phyloP scores from a whole-genome alignment of 2,888 invertebrate genomes.

The Ellobium chinense region DNA sequence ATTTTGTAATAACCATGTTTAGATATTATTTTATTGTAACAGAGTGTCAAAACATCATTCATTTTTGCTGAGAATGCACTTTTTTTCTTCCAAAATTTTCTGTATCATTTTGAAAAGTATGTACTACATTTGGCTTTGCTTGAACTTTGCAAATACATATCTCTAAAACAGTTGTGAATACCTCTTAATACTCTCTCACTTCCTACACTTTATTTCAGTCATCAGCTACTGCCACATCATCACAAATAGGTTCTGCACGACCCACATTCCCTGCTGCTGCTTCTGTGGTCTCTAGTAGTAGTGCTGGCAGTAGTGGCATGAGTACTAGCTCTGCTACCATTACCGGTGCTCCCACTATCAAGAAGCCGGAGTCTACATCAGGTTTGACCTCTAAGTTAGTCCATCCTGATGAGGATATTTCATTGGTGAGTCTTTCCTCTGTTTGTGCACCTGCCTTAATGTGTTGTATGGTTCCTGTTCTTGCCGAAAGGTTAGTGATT shows the following conservation, averaged over 20 bases:
- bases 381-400: slow-evolving; percentile 77
- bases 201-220: too few relatives aligned
- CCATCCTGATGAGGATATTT: slow-evolving; percentile 78
- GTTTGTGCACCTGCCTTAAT: slow-evolving; percentile 4
- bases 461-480: slow-evolving; percentile 10
- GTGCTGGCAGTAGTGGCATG: background rate
- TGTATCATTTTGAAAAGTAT: too few relatives aligned
- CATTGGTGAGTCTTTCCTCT: slow-evolving; percentile 68
- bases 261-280: slow-evolving; percentile 75
- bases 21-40: too few relatives aligned
- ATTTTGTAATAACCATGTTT: too few relatives aligned
- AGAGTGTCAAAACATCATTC: too few relatives aligned
- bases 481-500: slow-evolving; percentile 34
- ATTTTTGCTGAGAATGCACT: too few relatives aligned
- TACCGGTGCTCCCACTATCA: slow-evolving; percentile 75
- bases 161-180: background rate
- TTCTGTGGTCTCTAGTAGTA: slow-evolving; percentile 48
- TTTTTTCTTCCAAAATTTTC: too few relatives aligned
- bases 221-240: background rate
- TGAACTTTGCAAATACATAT: too few relatives aligned
- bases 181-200: background rate
- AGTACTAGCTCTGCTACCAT: slow-evolving; percentile 64
- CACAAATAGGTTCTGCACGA: slow-evolving; percentile 46
- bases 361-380: slow-evolving; percentile 77
- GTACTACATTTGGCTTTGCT: too few relatives aligned